phyloP scores from a whole-genome alignment of 2,888 invertebrate species.

The Neria commutata region DNA sequence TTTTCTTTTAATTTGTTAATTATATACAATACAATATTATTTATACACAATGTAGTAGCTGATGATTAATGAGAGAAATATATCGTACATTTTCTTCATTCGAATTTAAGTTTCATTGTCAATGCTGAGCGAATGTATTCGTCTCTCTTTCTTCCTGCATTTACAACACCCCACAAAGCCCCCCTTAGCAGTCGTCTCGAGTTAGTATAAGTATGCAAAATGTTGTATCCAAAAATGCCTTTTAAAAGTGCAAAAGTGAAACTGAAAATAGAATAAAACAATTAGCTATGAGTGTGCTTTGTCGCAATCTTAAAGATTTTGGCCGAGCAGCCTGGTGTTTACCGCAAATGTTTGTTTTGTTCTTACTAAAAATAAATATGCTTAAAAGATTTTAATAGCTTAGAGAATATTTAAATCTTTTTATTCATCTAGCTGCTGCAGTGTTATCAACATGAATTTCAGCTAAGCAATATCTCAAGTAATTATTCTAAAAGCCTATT shows the following conservation, averaged over 20 bases:
- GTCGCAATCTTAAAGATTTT: neutral
- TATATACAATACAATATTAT: constrained; percentile 14
- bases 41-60: constrained; percentile 27
- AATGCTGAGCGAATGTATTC: neutral
- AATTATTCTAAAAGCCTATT: too few species aligned
- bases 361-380: neutral
- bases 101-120: neutral
- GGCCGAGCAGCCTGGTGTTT: neutral
- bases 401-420: too few species aligned
- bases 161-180: neutral
- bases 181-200: neutral
- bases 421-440: too few species aligned
- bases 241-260: constrained; percentile 10
- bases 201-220: neutral
- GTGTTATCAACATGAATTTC: too few species aligned
- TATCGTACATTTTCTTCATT: constrained; percentile 16
- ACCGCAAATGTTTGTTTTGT: neutral
- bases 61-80: constrained; percentile 9
- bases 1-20: too few species aligned
- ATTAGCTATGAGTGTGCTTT: neutral
- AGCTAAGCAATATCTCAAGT: too few species aligned
- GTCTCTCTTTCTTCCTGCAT: neutral
- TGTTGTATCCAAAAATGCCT: neutral
- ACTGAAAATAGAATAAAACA: too few species aligned
- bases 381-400: neutral